phyloP scores from a whole-genome alignment of 2,888 invertebrate genomes.

The Nephrotoma flavescens region DNA sequence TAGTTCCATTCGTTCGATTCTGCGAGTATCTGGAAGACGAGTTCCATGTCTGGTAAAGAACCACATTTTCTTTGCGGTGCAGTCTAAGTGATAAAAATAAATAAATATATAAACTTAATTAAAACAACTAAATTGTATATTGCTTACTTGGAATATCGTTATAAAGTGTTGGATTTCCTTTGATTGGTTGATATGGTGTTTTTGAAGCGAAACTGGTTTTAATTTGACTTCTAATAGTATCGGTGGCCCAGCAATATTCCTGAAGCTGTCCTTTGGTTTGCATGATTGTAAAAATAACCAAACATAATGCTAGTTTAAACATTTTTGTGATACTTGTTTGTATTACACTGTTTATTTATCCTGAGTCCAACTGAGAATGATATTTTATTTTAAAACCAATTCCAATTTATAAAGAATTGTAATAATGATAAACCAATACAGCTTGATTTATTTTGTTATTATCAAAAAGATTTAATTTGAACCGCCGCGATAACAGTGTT shows the following conservation, averaged over 20 bases:
- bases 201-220: conserved; percentile 48
- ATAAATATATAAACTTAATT: background rate
- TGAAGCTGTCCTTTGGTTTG: background rate
- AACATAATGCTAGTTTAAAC: background rate
- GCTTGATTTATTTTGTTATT: too few relatives aligned
- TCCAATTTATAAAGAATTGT: background rate
- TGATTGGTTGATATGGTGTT: conserved; percentile 60
- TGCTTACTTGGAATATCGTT: background rate
- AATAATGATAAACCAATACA: background rate
- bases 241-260: conserved; percentile 11
- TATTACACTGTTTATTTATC: background rate
- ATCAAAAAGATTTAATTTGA: too few relatives aligned
- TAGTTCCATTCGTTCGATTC: conserved; percentile 38
- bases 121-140: background rate
- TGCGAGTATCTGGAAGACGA: conserved; percentile 42
- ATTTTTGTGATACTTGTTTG: background rate
- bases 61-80: conserved; percentile 59
- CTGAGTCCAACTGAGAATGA: background rate
- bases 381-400: background rate
- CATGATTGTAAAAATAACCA: background rate
- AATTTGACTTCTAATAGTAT: conserved; percentile 21
- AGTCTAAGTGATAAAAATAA: conserved; percentile 20
- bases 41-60: conserved; percentile 55
- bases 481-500: too few relatives aligned
- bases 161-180: conserved; percentile 18